Base-by-base conservation (phyloP, 1,140 invertebrate genomes). In the Drosophila tani region DNA sequence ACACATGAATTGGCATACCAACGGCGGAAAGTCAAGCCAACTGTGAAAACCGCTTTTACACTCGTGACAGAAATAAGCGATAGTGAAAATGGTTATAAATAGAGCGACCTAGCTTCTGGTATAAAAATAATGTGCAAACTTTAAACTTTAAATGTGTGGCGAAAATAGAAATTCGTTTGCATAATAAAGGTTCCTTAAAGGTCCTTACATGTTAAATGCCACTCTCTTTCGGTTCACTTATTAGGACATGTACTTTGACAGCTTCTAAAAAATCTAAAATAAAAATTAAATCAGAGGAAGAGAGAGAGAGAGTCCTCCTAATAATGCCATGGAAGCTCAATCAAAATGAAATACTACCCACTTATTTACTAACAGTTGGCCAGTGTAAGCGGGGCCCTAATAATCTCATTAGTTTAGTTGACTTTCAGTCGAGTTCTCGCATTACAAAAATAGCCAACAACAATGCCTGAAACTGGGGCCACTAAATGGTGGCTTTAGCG, bases 31-130 rank as follows among this genome's bases (percentile, higher is more conserved):
- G 35, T 35, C 24, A 66, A 65, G 62, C 55, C 63, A 67, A 66
- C 73, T 73, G 69, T 71, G 53, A 77, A 77, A 76, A 51, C 27
- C 74, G 65, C 57, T 57, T 67, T 83, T 59, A 78, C 53, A 79
- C 67, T 70, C 43, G 46, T 49, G 66, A 43, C 68, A 41, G 50
- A 27, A 41, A 59, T 43, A 27, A 41, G 53, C 46, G 67, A 71
- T 73, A 73, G 69, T 73, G 46, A 43, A 41, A 43, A 35, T 15
- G 7, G 11, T 12, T 58, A 73, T 35, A 73, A 58, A 71, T 46
- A 56, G 51, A 41, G 24, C n/a, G 17, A 21, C 32, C 15, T 35
- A n/a, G 40, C 15, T 41, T 29, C 11, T 17, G 43, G 45, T 15
- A 7, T 49, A 71, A 19, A 49, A 50, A 70, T 19, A 43, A n/a